These are phyloP conservation scores for Crematogaster levior DNA, from an alignment of 2,888 invertebrate genomes.

Conservation along the genomic window DNA sequence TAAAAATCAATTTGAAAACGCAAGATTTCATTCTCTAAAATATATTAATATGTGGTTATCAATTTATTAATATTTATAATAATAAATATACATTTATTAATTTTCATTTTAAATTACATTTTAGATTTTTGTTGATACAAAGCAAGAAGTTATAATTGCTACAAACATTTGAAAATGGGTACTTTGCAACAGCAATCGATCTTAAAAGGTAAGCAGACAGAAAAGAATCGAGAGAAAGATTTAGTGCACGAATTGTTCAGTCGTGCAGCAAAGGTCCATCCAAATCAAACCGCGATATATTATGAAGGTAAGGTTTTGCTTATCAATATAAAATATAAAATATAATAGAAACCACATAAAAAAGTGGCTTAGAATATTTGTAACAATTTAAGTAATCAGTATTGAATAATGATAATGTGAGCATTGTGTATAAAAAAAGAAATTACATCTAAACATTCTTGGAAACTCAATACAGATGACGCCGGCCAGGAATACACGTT, in stretches of 20 bases:
- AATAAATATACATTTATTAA: background rate
- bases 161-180: slow-evolving; percentile 87
- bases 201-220: slow-evolving; percentile 85
- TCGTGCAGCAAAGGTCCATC: slow-evolving; percentile 86
- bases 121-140: background rate
- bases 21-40: background rate
- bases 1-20: background rate
- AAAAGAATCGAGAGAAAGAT: slow-evolving; percentile 76
- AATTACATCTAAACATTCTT: background rate
- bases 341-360: background rate
- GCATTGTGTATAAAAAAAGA: background rate
- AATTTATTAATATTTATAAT: no score
- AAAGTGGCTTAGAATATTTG: background rate
- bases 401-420: background rate
- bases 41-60: background rate
- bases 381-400: background rate
- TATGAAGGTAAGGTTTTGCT: slow-evolving; percentile 86
- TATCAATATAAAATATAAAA: slow-evolving; percentile 31
- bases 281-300: slow-evolving; percentile 88
- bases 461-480: slow-evolving; percentile 74
- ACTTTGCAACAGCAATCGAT: slow-evolving; percentile 92
- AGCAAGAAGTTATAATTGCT: background rate
- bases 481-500: slow-evolving; percentile 74
- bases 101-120: slow-evolving; percentile 5
- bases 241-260: slow-evolving; percentile 88